Percentiles rank a stretch among this genome's conserved stretches.
Conservation (phyloP, 2,888 invertebrate genomes). For the Octodonta nipae region DNA sequence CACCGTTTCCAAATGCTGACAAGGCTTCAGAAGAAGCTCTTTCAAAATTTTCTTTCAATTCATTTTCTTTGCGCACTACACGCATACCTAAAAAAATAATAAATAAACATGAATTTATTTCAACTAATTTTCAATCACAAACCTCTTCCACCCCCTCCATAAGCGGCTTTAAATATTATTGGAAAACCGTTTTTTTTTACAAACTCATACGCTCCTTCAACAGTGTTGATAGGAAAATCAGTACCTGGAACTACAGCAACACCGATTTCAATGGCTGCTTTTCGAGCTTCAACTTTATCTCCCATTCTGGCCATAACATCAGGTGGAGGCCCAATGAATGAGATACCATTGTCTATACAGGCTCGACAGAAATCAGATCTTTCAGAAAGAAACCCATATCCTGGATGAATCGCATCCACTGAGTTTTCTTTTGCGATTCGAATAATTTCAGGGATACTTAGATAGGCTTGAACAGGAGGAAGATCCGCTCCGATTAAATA, state of each 20-base stretch:
- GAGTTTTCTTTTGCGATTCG: slow-evolving; percentile 85
- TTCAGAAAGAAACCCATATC: slow-evolving; percentile 88
- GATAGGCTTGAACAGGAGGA: slow-evolving; percentile 92
- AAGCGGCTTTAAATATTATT: slow-evolving; percentile 95
- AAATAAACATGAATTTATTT: no score
- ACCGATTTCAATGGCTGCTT: slow-evolving; percentile 85
- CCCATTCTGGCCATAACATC: slow-evolving; percentile 95
- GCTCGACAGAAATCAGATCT: slow-evolving; percentile 92
- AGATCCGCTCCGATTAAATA: slow-evolving; percentile 84
- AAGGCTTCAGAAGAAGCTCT: slow-evolving; percentile 90
- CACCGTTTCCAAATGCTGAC: slow-evolving; percentile 95
- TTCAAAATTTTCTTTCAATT: slow-evolving; percentile 80
- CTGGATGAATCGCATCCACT: slow-evolving; percentile 89
- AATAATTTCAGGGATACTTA: slow-evolving; percentile 94
- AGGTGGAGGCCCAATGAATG: slow-evolving; percentile 92
- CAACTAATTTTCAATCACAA: no score
- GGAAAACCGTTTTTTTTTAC: slow-evolving; percentile 87
- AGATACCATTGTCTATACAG: slow-evolving; percentile 76
- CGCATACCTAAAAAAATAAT: no score
- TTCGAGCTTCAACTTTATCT: slow-evolving; percentile 94
- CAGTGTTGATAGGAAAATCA: slow-evolving; percentile 76
- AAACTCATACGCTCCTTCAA: slow-evolving; percentile 79
- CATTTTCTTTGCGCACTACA: slow-evolving; percentile 79
- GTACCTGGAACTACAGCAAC: slow-evolving; percentile 95
- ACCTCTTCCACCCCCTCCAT: slow-evolving; percentile 91